Conservation (phyloP, 2,113 vertebrate species). For the Cochlearius cochlearius region DNA sequence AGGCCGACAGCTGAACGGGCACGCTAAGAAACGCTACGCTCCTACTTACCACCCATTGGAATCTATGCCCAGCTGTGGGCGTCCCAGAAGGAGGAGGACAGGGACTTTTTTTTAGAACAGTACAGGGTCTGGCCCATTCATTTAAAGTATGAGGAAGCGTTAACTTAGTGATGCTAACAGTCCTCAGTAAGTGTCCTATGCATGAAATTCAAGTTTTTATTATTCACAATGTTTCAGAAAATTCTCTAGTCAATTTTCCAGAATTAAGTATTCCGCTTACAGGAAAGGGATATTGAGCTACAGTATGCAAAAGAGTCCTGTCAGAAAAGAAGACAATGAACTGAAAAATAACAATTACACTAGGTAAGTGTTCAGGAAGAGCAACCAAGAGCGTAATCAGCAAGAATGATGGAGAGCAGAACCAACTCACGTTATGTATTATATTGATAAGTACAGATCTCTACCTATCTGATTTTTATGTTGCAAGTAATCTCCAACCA, state of each 20-base stretch:
- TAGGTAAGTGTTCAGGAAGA: neutral
- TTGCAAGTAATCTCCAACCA: neutral
- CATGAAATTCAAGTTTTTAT: neutral
- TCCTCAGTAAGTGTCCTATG: neutral
- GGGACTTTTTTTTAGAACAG: neutral
- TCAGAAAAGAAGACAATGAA: neutral
- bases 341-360: neutral
- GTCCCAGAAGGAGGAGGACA: neutral
- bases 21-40: neutral
- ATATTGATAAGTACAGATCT: neutral
- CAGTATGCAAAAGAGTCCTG: neutral
- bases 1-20: neutral
- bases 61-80: neutral
- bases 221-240: neutral
- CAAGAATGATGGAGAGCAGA: neutral
- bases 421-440: neutral
- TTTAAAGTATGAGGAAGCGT: neutral
- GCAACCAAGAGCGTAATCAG: neutral
- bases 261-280: neutral
- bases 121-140: neutral
- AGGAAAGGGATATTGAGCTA: neutral
- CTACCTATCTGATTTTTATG: neutral
- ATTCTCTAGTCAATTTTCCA: neutral
- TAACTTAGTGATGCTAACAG: neutral
- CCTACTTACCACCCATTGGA: neutral